Conservation (phyloP, 2,888 invertebrate species). For the Tridacna gigas region DNA sequence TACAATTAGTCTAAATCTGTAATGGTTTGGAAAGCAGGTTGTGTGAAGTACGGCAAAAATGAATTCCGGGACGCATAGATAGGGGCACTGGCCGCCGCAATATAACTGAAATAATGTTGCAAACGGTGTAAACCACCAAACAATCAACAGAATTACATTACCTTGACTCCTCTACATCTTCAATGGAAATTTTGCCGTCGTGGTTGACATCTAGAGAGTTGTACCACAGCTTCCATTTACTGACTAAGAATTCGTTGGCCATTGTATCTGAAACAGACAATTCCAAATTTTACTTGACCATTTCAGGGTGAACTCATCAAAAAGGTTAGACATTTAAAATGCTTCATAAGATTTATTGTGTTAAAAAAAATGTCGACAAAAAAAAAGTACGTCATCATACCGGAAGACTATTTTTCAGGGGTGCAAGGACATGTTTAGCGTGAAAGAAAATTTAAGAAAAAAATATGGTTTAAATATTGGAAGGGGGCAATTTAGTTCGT, state of each 20-base stretch:
- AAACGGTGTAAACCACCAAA: background rate
- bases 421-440: too few relatives aligned
- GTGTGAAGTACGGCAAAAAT: too few relatives aligned
- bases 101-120: background rate
- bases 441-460: too few relatives aligned
- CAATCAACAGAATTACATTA: background rate
- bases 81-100: background rate
- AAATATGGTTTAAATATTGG: too few relatives aligned
- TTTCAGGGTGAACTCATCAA: background rate
- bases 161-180: constrained; percentile 69
- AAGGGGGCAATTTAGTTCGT: too few relatives aligned
- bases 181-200: constrained; percentile 71
- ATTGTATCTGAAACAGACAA: constrained; percentile 33
- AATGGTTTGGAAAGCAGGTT: too few relatives aligned
- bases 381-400: too few relatives aligned
- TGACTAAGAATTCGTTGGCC: constrained; percentile 59
- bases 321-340: background rate
- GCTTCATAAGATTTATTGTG: too few relatives aligned
- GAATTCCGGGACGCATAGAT: too few relatives aligned
- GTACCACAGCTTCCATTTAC: constrained; percentile 73
- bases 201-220: constrained; percentile 72
- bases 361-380: too few relatives aligned
- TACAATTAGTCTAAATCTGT: too few relatives aligned
- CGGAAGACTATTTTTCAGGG: too few relatives aligned
- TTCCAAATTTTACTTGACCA: background rate